Conservation (phyloP, 2,797 vertebrate species). For the Phrynocephalus forsythii region DNA sequence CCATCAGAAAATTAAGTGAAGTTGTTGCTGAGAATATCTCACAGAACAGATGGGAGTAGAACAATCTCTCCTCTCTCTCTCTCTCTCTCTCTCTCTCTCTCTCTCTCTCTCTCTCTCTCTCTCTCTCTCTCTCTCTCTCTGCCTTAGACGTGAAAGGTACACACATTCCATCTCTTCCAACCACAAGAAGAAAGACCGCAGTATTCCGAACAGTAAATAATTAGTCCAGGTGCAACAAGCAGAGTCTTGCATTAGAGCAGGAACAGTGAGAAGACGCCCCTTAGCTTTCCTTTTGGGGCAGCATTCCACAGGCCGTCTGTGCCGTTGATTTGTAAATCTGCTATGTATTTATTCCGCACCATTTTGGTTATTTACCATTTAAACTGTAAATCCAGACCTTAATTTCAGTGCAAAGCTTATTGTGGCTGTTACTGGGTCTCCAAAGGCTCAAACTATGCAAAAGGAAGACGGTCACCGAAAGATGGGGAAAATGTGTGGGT, state of each 20-base stretch:
- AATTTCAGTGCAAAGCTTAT: neutral
- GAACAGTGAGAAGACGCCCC: slow-evolving; percentile 13
- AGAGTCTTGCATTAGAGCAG: slow-evolving; percentile 5
- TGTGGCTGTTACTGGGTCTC: slow-evolving; percentile 49
- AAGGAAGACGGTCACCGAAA: slow-evolving; percentile 32
- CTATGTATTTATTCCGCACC: neutral
- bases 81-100: accelerated
- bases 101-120: accelerated
- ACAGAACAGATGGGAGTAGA: slow-evolving; percentile 11
- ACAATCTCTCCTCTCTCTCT: neutral
- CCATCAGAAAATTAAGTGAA: slow-evolving; percentile 27
- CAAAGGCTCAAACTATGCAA: slow-evolving; percentile 32
- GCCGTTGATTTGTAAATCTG: slow-evolving; percentile 19
- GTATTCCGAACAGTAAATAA: slow-evolving; percentile 38
- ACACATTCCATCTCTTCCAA: neutral
- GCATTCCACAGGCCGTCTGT: slow-evolving; percentile 32
- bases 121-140: too few relatives aligned
- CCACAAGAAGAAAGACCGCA: neutral
- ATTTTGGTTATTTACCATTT: neutral
- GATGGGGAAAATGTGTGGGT: slow-evolving; percentile 12
- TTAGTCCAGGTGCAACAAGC: slow-evolving; percentile 24
- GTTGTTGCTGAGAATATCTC: slow-evolving; percentile 18
- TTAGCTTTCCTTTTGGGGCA: neutral
- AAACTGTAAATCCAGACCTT: slow-evolving; percentile 29
- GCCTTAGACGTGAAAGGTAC: neutral